Evolutionary conservation across 2,888 invertebrate genomes (phyloP).

Genomic region (Corythucha ciliata): DNA sequence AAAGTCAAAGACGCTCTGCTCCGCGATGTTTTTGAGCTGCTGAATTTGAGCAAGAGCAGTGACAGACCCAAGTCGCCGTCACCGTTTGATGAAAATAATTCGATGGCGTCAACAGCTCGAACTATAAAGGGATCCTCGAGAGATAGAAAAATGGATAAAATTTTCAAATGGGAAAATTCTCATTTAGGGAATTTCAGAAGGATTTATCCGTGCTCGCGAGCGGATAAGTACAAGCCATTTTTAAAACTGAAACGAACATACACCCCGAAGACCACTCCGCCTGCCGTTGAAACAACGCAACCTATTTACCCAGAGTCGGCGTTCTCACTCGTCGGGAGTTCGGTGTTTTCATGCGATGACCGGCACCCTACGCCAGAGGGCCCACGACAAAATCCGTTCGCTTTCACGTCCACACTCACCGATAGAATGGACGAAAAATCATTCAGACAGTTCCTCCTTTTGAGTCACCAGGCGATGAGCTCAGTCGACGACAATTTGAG

Average conservation of each 20-base stretch:
- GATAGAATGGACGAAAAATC: conserved; percentile 11
- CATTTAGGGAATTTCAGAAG: conserved; percentile 19
- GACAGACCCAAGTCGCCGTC: too few relatives aligned
- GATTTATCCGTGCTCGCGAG: conserved; percentile 8
- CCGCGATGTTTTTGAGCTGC: conserved; percentile 65
- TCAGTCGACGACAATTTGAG: conserved; percentile 16
- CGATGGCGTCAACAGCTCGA: too few relatives aligned
- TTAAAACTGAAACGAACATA: neutral
- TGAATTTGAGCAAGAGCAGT: conserved; percentile 64
- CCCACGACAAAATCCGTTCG: conserved; percentile 16
- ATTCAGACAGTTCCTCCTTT: conserved; percentile 9
- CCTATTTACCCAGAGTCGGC: too few relatives aligned
- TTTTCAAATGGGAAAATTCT: conserved; percentile 13
- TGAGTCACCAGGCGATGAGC: conserved; percentile 14
- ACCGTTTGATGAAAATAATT: too few relatives aligned
- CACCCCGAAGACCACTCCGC: too few relatives aligned
- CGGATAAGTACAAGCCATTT: conserved; percentile 4
- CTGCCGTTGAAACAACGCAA: too few relatives aligned
- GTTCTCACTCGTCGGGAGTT: too few relatives aligned
- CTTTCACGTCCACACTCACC: neutral
- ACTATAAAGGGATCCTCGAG: too few relatives aligned
- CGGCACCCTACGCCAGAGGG: neutral
- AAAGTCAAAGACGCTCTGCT: conserved; percentile 76
- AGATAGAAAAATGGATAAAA: too few relatives aligned
- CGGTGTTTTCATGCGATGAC: too few relatives aligned